These are phyloP conservation scores for Semotilus atromaculatus DNA, from an alignment of 2,797 vertebrate species.

Conservation along the genomic window DNA sequence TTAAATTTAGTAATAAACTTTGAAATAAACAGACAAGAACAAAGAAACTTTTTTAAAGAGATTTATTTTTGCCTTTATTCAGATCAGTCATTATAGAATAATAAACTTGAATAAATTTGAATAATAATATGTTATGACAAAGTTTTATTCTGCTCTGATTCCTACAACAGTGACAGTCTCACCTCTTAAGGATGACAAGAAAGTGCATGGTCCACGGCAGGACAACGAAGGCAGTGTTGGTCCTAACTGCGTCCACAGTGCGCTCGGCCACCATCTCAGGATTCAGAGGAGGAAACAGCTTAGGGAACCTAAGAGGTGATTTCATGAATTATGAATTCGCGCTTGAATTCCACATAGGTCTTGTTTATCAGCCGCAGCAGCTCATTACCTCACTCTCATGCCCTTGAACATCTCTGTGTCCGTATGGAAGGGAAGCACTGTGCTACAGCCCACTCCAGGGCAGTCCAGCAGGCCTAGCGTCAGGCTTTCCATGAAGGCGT, in stretches of 20 bases:
- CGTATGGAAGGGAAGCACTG: conserved; percentile 96
- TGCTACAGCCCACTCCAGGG: conserved; percentile 93
- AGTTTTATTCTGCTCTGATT: background rate
- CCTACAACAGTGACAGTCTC: background rate
- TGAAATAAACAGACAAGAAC: no score
- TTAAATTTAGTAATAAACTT: no score
- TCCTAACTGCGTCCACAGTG: conserved; percentile 92
- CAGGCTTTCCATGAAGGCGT: conserved; percentile 99
- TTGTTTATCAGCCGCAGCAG: background rate
- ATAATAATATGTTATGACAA: background rate
- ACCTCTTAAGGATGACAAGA: conserved; percentile 96
- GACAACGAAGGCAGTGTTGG: conserved; percentile 90
- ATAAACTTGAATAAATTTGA: no score
- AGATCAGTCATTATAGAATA: no score
- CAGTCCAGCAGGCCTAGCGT: conserved; percentile 95
- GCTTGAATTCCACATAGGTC: background rate
- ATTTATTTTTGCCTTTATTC: no score
- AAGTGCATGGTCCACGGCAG: conserved; percentile 97
- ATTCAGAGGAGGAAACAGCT: conserved; percentile 94
- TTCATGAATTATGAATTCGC: background rate
- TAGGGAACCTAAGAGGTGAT: conserved; percentile 85
- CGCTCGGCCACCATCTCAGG: conserved; percentile 92
- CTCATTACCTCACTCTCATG: conserved; percentile 66
- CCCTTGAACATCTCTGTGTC: conserved; percentile 87
- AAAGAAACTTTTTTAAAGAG: no score